Evolutionary conservation across 35 echinoderm and acorn worm species (phyloP), one percentile per base, ranked within the genome.

Genomic region (Ophiothrix spiculata): DNA sequence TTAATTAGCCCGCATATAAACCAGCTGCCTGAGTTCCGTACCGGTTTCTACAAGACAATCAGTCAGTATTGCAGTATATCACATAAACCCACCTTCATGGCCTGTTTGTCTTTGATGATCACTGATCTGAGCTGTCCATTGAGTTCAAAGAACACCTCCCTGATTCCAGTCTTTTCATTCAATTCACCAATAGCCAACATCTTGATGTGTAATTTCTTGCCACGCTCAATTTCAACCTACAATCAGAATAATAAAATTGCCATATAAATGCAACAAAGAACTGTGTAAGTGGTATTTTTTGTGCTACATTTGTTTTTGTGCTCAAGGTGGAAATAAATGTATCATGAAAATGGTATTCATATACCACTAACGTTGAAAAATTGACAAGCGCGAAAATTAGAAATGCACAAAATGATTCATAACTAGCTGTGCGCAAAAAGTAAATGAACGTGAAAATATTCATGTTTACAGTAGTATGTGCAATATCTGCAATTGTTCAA

Each of bases 141-240:
- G 76, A 99, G 81, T 39, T 99, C 96, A 94, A 99, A 99, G 92
- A 99, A 99, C 32, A 99, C 96, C 35, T 99, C 96, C 77, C 96
- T 94, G 46, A 94, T 92, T 74, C 96, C 96, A 12, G 96, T 94
- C 69, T 91, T 91, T 35, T 86, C 89, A 77, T 91, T 87, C 23
- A 94, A 75, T 4, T 99, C 96, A 86, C 96, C 96, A 80, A 99
- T 87, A 1, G 96, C 96, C 33, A 99, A 82, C 38, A 93, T 76
- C 45, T 93, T 99, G 82, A 99, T 91, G 83, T 93, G 96, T 1
- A 99, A 87, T 17, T 88, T 99, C 83, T 99, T 98, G 34, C 96
- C 96, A 56, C 88, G 86, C 84, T 99, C 96, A 86, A 99, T 91
- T 69, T 99, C 89, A 34, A 93, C 86, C 96, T 98, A 45, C 35